A percentile compares a stretch with the other conserved stretches of the same genome.
Evolutionary conservation across 2,113 vertebrate genomes (phyloP).

Genomic region (Gallinago paraguaiae): DNA sequence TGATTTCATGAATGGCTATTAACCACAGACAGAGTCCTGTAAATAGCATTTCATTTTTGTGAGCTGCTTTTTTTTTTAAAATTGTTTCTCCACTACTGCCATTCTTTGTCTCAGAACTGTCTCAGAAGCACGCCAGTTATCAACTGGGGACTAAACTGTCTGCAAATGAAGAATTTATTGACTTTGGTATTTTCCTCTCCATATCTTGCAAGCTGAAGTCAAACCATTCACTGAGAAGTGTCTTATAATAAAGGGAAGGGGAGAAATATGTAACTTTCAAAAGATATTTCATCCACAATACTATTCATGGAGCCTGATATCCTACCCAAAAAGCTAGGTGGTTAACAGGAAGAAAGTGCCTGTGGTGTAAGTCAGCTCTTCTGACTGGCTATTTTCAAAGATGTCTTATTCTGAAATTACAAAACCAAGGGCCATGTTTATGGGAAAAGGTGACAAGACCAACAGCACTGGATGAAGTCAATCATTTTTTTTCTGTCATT

Average conservation of each 20-base stretch:
- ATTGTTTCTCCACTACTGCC: not conserved
- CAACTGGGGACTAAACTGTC: not conserved
- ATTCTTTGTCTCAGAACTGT: not conserved
- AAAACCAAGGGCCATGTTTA: not conserved
- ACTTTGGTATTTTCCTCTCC: not conserved
- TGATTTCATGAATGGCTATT: constrained; percentile 15
- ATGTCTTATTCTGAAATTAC: not conserved
- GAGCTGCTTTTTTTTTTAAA: not conserved
- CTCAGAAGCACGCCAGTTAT: not conserved
- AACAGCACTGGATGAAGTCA: not conserved
- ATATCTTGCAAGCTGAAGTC: not conserved
- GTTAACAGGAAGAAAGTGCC: accelerated
- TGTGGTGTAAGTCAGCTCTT: not conserved
- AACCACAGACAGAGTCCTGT: not conserved
- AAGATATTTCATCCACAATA: not conserved
- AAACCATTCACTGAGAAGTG: not conserved
- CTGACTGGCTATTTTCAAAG: not conserved
- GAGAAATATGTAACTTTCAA: not conserved
- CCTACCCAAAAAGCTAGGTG: not conserved
- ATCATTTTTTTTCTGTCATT: not conserved
- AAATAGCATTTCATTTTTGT: not conserved
- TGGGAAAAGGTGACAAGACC: not conserved
- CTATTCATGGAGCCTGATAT: not conserved
- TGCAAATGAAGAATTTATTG: not conserved
- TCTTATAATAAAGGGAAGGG: not conserved